phyloP scores from a whole-genome alignment of 2,888 invertebrate genomes.

The Ceratothoa steindachneri region DNA sequence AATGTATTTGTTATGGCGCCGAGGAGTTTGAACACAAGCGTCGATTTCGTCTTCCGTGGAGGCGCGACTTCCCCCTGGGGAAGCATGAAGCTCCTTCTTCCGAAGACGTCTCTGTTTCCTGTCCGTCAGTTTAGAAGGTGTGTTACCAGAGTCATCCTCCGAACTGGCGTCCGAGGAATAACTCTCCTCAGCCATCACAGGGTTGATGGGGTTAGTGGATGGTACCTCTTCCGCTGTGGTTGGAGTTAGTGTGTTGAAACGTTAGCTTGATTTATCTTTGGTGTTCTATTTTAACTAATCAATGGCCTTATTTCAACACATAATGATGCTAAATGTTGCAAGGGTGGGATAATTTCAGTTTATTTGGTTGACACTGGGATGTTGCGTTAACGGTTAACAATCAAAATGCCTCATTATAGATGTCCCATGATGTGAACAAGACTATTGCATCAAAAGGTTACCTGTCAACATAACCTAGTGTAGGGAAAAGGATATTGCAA shows the following conservation, averaged over 20 bases:
- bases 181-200: background rate
- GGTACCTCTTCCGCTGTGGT: background rate
- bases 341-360: too few relatives aligned
- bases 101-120: background rate
- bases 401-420: too few relatives aligned
- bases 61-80: background rate
- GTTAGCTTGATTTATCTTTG: background rate
- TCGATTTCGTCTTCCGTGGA: background rate
- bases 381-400: too few relatives aligned
- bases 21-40: background rate
- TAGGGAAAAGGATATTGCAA: too few relatives aligned
- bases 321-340: too few relatives aligned
- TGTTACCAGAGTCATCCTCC: background rate
- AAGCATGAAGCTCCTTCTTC: background rate
- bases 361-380: too few relatives aligned
- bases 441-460: too few relatives aligned
- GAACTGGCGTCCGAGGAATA: background rate
- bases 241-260: background rate
- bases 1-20: background rate
- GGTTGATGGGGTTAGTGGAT: background rate
- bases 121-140: background rate
- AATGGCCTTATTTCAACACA: background rate
- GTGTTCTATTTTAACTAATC: background rate
- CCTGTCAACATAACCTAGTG: too few relatives aligned
- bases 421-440: too few relatives aligned